phyloP scores from a whole-genome alignment of 2,888 invertebrate species.

The Mimas tiliae region DNA sequence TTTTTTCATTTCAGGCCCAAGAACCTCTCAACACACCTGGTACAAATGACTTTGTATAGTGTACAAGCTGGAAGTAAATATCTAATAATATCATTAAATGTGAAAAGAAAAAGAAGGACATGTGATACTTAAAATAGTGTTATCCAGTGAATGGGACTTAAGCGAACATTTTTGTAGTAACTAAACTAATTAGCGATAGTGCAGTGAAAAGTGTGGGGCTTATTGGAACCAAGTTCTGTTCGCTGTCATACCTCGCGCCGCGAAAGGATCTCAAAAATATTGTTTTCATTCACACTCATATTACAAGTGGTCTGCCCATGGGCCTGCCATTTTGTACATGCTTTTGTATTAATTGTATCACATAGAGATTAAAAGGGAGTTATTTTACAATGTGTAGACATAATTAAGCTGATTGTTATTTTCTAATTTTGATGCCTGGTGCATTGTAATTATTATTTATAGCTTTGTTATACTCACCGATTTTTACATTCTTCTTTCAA shows the following conservation, averaged over 20 bases:
- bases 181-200: constrained; percentile 67
- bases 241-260: constrained; percentile 57
- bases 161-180: constrained; percentile 68
- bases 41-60: constrained; percentile 92
- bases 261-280: constrained; percentile 70
- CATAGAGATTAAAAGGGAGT: constrained; percentile 59
- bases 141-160: constrained; percentile 75
- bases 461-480: constrained; percentile 29
- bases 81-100: constrained; percentile 77
- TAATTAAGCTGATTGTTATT: constrained; percentile 52
- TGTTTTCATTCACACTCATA: constrained; percentile 47
- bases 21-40: constrained; percentile 92
- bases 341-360: constrained; percentile 66
- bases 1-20: constrained; percentile 86
- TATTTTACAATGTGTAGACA: constrained; percentile 68
- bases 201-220: constrained; percentile 65
- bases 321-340: constrained; percentile 43
- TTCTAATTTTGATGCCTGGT: constrained; percentile 64
- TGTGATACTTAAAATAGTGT: constrained; percentile 77
- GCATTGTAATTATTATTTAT: constrained; percentile 74
- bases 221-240: constrained; percentile 68
- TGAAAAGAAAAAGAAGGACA: constrained; percentile 82
- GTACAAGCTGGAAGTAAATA: constrained; percentile 78
- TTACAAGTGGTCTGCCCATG: constrained; percentile 41
- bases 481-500: neutral